A percentile compares a stretch with the other conserved stretches of the same genome.
phyloP scores from a whole-genome alignment of 2,888 invertebrate species.

The Busseola fusca region DNA sequence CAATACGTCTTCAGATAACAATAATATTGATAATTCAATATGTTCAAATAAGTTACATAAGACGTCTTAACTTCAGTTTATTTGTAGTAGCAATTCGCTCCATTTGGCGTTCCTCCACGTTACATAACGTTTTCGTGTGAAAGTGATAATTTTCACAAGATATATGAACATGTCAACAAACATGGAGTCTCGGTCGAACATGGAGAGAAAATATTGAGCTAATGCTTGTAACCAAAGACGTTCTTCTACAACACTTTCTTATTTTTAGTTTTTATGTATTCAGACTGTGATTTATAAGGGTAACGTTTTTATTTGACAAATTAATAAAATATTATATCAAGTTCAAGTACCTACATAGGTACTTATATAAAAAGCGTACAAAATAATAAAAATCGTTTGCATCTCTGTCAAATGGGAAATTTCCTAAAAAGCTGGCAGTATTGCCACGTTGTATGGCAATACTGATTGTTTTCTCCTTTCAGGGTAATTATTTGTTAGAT shows the following conservation, averaged over 20 bases:
- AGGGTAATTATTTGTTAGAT: background rate
- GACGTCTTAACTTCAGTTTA: slow-evolving; percentile 31
- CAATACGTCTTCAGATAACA: background rate
- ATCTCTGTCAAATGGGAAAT: background rate
- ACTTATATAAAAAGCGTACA: background rate
- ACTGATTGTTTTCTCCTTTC: too few relatives aligned
- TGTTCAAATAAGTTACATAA: slow-evolving; percentile 43
- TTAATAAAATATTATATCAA: background rate
- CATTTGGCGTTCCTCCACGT: slow-evolving; percentile 49
- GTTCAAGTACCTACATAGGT: too few relatives aligned
- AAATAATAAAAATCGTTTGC: background rate
- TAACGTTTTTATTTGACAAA: background rate
- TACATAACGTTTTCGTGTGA: slow-evolving; percentile 46
- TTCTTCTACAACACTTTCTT: slow-evolving; percentile 8
- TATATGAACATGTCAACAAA: slow-evolving; percentile 36
- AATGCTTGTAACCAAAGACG: slow-evolving; percentile 7
- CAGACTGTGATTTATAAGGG: background rate
- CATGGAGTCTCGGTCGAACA: background rate
- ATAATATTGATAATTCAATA: slow-evolving; percentile 7
- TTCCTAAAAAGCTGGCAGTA: background rate
- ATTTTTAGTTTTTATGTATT: background rate
- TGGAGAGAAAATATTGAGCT: slow-evolving; percentile 31
- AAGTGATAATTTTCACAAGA: slow-evolving; percentile 60
- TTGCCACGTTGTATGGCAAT: background rate
- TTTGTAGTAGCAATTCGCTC: slow-evolving; percentile 57